Conservation (phyloP, 1,140 invertebrate genomes). For the Drosophila ficusphila region DNA sequence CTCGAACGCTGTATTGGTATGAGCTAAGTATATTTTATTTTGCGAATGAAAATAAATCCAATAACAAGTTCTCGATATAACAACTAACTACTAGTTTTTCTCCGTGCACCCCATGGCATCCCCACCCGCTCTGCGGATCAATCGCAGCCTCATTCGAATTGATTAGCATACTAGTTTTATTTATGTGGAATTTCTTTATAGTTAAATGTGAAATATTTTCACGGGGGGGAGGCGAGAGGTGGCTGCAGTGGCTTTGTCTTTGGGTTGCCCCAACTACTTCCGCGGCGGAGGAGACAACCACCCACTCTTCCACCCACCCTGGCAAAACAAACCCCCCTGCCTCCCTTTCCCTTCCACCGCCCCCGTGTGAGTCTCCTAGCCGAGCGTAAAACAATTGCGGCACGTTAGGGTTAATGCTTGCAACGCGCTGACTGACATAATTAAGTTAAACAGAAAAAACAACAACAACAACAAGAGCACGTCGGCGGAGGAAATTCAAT, state of each 20-base stretch:
- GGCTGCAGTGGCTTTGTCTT: neutral
- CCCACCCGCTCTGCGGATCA: conserved; percentile 1
- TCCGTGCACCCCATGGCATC: neutral
- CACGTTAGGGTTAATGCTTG: conserved; percentile 37
- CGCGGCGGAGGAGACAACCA: conserved; percentile 2
- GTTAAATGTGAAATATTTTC: conserved; percentile 19
- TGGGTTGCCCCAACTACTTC: conserved; percentile 15
- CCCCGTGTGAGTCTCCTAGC: conserved; percentile 26
- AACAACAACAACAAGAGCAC: conserved; percentile 22
- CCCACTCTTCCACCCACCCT: neutral
- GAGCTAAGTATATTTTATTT: too few species aligned
- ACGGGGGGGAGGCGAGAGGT: neutral
- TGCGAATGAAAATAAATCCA: neutral
- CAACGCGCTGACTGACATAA: conserved; percentile 58
- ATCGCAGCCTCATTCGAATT: conserved; percentile 45
- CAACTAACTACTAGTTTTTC: neutral
- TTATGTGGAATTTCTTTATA: conserved; percentile 25
- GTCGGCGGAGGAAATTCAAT: conserved; percentile 54
- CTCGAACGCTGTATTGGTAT: too few species aligned
- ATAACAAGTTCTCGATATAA: neutral
- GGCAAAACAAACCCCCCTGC: neutral
- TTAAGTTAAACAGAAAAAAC: conserved; percentile 44
- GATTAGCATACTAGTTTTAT: conserved; percentile 58
- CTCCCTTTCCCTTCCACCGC: neutral
- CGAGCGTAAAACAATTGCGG: conserved; percentile 47